These are phyloP conservation scores for Sebastes schlegelii DNA, from an alignment of 2,113 vertebrate genomes.

Conservation along the genomic window DNA sequence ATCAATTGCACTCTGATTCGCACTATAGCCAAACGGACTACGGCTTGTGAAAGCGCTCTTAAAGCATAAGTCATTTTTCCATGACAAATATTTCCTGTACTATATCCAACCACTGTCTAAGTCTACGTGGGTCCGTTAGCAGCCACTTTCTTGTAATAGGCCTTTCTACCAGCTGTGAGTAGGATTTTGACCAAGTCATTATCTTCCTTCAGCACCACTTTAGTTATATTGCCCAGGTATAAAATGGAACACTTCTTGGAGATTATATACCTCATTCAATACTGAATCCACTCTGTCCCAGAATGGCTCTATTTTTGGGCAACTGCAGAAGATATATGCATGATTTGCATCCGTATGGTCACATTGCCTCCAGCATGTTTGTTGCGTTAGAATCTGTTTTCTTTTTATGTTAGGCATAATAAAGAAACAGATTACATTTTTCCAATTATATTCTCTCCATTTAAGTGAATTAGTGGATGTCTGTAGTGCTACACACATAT, in stretches of 20 bases:
- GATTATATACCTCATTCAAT: background rate
- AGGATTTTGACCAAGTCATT: background rate
- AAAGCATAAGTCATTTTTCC: background rate
- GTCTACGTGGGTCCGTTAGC: background rate
- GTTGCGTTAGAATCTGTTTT: background rate
- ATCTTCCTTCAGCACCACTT: slow-evolving; percentile 1
- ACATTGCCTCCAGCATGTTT: background rate
- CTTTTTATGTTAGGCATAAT: background rate
- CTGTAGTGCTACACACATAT: background rate
- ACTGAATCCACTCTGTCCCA: background rate
- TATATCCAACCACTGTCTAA: background rate
- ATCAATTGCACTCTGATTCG: no score
- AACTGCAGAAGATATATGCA: background rate
- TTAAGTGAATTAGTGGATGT: background rate
- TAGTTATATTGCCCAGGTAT: background rate
- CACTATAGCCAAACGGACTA: no score
- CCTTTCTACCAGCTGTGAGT: background rate
- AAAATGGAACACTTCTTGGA: background rate
- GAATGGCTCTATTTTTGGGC: background rate
- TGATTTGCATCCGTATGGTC: background rate
- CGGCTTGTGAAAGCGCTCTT: background rate
- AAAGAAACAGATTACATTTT: background rate
- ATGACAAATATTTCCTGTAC: background rate
- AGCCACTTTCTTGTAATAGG: background rate
- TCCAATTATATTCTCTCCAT: background rate